A percentile compares a stretch with the other conserved stretches of the same genome.
phyloP scores from a whole-genome alignment of 2,113 vertebrate species.

The Platichthys flesus region DNA sequence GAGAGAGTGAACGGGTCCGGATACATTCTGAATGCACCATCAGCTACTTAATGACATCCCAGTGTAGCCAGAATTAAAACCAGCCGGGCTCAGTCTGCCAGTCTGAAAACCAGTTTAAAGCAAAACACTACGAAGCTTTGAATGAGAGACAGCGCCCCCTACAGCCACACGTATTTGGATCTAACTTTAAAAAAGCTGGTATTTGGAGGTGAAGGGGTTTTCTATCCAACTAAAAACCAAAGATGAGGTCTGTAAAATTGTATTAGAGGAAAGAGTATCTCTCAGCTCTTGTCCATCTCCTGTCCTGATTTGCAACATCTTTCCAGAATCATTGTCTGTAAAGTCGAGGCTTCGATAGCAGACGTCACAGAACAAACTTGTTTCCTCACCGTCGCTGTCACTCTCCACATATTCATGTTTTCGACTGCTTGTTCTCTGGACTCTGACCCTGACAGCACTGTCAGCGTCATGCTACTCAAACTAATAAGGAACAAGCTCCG shows the following conservation, averaged over 20 bases:
- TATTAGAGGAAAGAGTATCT: too few relatives aligned
- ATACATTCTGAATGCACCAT: background rate
- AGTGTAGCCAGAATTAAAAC: background rate
- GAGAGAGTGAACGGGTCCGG: background rate
- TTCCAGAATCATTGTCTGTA: too few relatives aligned
- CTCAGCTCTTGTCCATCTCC: too few relatives aligned
- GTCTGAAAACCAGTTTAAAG: background rate
- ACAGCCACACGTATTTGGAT: too few relatives aligned
- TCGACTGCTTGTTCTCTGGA: background rate
- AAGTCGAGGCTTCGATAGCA: background rate
- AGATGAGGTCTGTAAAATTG: too few relatives aligned
- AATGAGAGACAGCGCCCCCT: too few relatives aligned
- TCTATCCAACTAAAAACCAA: too few relatives aligned
- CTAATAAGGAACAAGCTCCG: slow-evolving; percentile 43
- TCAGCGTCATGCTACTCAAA: background rate
- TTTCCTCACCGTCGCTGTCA: background rate
- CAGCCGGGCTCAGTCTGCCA: background rate
- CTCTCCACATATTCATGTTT: background rate
- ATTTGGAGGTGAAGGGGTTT: too few relatives aligned
- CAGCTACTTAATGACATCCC: background rate
- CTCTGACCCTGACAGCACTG: background rate
- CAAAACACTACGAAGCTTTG: too few relatives aligned
- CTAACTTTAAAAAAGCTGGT: too few relatives aligned
- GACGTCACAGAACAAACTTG: background rate
- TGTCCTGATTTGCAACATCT: background rate